Evolutionary conservation across 1,140 invertebrate species (phyloP).

Genomic region (Plodia interpunctella): DNA sequence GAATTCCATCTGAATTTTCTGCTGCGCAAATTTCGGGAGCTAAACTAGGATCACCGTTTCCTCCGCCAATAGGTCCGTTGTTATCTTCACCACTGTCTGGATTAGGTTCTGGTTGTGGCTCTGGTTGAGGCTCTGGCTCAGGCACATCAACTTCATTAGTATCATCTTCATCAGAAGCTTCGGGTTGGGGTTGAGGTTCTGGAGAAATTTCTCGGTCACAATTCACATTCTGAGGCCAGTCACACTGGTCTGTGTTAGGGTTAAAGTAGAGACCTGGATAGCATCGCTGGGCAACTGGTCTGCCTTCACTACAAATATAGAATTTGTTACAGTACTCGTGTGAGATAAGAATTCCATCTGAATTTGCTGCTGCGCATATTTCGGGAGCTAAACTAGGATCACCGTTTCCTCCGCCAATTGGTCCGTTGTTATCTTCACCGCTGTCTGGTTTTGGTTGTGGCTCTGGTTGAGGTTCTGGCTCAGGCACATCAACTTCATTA

Average conservation of each 20-base stretch:
- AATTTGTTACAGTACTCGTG: conserved; percentile 31
- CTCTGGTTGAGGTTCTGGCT: background rate
- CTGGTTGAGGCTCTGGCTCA: background rate
- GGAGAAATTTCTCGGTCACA: conserved; percentile 26
- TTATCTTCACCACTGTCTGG: conserved; percentile 14
- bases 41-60: conserved; percentile 14
- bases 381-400: conserved; percentile 22
- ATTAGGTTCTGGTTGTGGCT: background rate
- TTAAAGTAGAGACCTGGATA: conserved; percentile 16
- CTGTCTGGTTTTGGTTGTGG: conserved; percentile 9
- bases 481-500: background rate
- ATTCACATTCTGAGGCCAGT: conserved; percentile 76
- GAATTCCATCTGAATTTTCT: background rate
- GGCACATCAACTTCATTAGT: background rate
- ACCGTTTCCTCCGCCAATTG: conserved; percentile 7
- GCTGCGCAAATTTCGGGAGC: conserved; percentile 20
- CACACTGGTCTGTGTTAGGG: conserved; percentile 23
- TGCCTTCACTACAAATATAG: conserved; percentile 17
- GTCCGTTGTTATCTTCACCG: conserved; percentile 11
- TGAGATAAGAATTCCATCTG: conserved; percentile 22
- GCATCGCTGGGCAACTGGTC: conserved; percentile 20
- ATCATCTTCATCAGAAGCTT: conserved; percentile 12
- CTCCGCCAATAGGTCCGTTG: conserved; percentile 10
- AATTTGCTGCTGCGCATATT: conserved; percentile 16
- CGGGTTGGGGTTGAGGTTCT: conserved; percentile 7